These are phyloP conservation scores for Spinus pinus DNA, from an alignment of 2,797 vertebrate genomes.

Conservation along the genomic window DNA sequence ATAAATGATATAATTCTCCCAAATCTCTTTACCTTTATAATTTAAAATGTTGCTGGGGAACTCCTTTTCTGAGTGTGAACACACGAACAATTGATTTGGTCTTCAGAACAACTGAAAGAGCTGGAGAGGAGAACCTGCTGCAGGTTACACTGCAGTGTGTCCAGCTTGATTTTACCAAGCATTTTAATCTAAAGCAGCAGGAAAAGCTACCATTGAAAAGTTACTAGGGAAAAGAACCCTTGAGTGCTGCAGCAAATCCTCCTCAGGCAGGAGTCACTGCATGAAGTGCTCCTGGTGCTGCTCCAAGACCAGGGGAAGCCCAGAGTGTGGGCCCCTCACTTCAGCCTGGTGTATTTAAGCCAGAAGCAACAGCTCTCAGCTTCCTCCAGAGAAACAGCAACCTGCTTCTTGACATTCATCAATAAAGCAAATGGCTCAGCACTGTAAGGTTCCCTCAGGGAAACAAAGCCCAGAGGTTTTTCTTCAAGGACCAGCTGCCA, in stretches of 20 bases:
- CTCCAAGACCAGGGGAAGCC: background rate
- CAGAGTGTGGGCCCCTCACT: background rate
- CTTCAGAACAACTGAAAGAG: background rate
- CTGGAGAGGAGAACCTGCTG: background rate
- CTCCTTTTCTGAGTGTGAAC: background rate
- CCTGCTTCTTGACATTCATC: background rate
- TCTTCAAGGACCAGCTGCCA: background rate
- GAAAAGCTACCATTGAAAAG: background rate
- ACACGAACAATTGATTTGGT: background rate
- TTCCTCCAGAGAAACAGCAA: background rate
- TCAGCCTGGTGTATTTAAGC: background rate
- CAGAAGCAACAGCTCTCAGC: background rate
- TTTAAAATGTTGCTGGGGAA: background rate
- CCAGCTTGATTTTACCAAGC: background rate
- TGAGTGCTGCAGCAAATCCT: background rate
- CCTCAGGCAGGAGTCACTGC: background rate
- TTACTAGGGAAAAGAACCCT: background rate
- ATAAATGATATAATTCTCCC: rapidly evolving
- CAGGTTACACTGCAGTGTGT: background rate
- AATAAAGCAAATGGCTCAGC: background rate
- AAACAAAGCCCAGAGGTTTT: background rate
- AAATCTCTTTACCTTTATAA: background rate
- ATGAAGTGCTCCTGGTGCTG: background rate
- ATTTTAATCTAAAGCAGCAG: background rate
- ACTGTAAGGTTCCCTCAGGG: background rate